Conservation (phyloP, 35 echinoderm and acorn worm genomes). For the Eucidaris tribuloides region DNA sequence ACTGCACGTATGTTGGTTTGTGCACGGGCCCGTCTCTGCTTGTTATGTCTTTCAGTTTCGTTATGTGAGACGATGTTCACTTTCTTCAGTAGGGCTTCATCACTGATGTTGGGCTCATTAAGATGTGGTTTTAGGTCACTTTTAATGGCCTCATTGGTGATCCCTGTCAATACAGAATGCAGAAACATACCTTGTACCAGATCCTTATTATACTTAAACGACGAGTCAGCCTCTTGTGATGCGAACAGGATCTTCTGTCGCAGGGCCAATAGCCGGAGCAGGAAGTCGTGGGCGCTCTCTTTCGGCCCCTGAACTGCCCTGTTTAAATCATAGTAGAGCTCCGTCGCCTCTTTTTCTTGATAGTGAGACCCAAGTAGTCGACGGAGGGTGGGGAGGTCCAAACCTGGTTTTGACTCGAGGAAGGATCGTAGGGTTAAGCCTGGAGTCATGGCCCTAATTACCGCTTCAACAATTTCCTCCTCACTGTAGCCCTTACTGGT, state of each 20-base stretch:
- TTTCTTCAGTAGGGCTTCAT: constrained; percentile 46
- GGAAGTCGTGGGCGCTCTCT: constrained; percentile 43
- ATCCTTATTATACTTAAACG: constrained; percentile 1
- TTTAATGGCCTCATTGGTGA: constrained; percentile 15
- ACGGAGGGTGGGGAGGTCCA: constrained; percentile 17
- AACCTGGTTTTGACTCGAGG: constrained; percentile 11
- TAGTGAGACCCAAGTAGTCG: constrained; percentile 48
- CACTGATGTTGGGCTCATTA: not conserved
- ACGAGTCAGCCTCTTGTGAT: constrained; percentile 18
- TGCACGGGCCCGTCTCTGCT: not conserved
- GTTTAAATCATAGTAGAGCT: constrained; percentile 45
- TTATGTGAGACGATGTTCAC: not conserved
- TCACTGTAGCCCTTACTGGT: not conserved
- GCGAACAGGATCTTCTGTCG: constrained; percentile 61
- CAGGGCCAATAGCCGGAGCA: constrained; percentile 38
- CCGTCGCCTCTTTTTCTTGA: constrained; percentile 48
- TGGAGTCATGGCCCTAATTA: constrained; percentile 28
- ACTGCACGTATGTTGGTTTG: not conserved
- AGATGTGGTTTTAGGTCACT: constrained; percentile 15
- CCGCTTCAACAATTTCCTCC: constrained; percentile 6
- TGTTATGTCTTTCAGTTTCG: not conserved
- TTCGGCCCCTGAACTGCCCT: constrained; percentile 11
- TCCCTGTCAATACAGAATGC: constrained; percentile 34
- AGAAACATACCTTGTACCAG: constrained; percentile 54
- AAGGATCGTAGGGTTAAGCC: constrained; percentile 15